Percentiles rank a stretch among this genome's conserved stretches.
These are phyloP conservation scores for Epizoanthus stellaris DNA, from an alignment of 92 coral and sea anemone species.

Conservation along the genomic window DNA sequence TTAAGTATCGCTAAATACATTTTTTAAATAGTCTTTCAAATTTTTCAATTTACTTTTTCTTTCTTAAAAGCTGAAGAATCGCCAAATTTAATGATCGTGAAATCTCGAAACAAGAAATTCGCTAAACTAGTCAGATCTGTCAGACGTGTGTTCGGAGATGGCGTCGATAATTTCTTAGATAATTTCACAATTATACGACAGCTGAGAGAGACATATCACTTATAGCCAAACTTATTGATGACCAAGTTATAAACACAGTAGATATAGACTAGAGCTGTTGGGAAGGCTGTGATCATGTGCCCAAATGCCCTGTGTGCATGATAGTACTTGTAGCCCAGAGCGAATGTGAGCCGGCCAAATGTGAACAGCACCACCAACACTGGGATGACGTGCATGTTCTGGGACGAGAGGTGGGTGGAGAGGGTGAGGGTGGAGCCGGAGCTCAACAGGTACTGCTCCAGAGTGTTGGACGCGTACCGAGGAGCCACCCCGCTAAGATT, in stretches of 20 bases:
- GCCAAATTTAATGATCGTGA: no score
- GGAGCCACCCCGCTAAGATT: slow-evolving; percentile 51
- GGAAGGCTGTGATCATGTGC: slow-evolving; percentile 45
- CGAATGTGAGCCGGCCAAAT: slow-evolving; percentile 48
- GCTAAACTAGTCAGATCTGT: no score
- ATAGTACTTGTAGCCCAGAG: slow-evolving; percentile 42
- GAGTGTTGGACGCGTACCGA: slow-evolving; percentile 47
- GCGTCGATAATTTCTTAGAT: no score
- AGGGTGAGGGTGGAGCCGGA: slow-evolving; percentile 32
- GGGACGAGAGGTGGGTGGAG: slow-evolving; percentile 38
- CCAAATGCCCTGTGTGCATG: slow-evolving; percentile 50
- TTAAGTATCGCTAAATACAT: no score
- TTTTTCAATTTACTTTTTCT: no score
- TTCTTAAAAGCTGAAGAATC: no score
- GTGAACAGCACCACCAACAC: slow-evolving; percentile 33
- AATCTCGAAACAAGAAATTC: no score
- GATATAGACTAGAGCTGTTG: slow-evolving; percentile 17
- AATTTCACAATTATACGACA: no score
- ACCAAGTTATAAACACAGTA: slow-evolving; percentile 41
- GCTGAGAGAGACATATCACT: not conserved
- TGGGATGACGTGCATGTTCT: slow-evolving; percentile 54
- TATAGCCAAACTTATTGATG: slow-evolving; percentile 34
- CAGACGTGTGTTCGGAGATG: no score
- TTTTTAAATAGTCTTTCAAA: no score
- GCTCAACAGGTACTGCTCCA: slow-evolving; percentile 48